A percentile compares a stretch with the other conserved stretches of the same genome.
Conservation (phyloP, 2,797 vertebrate genomes). For the Gallirallus australis region DNA sequence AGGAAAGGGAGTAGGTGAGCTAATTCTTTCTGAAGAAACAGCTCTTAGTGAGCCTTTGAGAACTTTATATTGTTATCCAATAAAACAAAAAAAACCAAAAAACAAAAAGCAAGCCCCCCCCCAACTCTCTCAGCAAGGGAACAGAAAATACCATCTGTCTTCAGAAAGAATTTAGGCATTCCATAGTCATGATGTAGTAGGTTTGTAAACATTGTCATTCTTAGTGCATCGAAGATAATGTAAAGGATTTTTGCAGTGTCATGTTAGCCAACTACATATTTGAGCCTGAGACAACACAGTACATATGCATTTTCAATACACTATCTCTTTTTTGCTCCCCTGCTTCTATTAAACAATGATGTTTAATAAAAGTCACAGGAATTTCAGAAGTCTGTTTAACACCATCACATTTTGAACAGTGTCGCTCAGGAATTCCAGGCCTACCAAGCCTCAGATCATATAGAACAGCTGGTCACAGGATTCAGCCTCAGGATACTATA, state of each 20-base stretch:
- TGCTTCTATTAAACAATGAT: background rate
- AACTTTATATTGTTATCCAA: background rate
- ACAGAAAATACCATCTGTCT: background rate
- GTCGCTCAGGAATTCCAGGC: background rate
- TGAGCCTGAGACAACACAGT: background rate
- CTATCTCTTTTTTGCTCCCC: background rate
- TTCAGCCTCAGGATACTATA: background rate
- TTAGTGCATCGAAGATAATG: background rate
- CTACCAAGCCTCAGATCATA: background rate
- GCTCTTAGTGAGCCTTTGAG: background rate
- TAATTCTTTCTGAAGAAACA: background rate
- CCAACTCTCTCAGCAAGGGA: background rate
- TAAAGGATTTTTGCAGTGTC: background rate
- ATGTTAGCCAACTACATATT: background rate
- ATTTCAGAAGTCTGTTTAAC: background rate
- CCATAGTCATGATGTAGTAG: background rate
- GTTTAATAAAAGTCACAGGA: background rate
- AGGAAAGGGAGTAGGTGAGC: background rate
- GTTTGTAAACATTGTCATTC: background rate
- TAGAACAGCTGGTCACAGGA: background rate
- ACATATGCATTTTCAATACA: background rate
- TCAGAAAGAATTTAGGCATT: background rate
- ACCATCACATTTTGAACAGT: background rate
- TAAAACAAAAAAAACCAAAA: background rate
- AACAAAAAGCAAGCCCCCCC: accelerated